Base-by-base conservation (phyloP, 2,797 vertebrate species). In the Malurus splendens region DNA sequence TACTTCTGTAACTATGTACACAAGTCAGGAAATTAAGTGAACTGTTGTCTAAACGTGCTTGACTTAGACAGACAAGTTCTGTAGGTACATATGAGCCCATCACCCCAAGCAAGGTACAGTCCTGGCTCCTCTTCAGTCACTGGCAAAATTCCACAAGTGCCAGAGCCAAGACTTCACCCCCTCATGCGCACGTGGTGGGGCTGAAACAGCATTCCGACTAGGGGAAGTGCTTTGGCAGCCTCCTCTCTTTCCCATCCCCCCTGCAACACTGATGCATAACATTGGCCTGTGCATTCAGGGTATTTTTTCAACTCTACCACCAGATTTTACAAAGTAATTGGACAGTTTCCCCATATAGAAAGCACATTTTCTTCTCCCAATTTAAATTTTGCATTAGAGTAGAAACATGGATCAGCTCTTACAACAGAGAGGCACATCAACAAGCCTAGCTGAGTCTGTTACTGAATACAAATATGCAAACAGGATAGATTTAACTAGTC, bases 151-250 rank as follows among this genome's bases (percentile, higher is more conserved):
- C 33, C 90, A 71, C 0, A 5, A 71, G 54, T 8, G 24, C 39
- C 0, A 7, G 52, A 92, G 94, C 92, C 93, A 92, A 90, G 91
- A 60, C 39, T 89, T 93, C 85, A 78, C 42, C 85, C 88, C 70
- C 73, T 92, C 77, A 68, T 73, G 76, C 0, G 7, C 85, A 83
- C 23, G 30, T 81, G 90, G 93, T 86, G 85, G 66, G 89, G 67
- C 85, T 86, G 74, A 52, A 89, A 36, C 77, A 90, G 91, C 91
- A 94, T 90, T 94, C 90, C 38, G 12, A 76, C 66, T 3, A 41
- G 41, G 75, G 89, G 86, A 87, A 94, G 91, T 28, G 67, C 89
- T 90, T 61, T 90, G 85, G 93, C 80, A 93, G 70, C 38, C 79
- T 93, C 70, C 38, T 66, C 39, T 71, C 55, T 33, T 44, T 78